Base-by-base conservation (phyloP, 2,113 vertebrate species). In the Aegithalos caudatus region DNA sequence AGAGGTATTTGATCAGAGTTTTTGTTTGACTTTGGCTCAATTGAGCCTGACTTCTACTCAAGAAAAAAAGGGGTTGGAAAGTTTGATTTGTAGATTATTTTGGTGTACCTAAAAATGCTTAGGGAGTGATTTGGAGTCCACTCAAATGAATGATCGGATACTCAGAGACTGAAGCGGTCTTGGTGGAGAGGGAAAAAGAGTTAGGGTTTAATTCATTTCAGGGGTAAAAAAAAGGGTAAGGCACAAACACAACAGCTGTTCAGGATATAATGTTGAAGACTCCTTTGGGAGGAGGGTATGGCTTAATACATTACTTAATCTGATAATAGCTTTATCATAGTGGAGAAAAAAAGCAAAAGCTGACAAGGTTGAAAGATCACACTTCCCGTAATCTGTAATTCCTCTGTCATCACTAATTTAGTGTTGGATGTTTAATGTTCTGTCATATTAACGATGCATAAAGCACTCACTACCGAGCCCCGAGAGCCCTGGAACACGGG, bases 181-280 rank as follows among this genome's bases (percentile, higher is more conserved):
- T 4, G 3, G 9, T 17, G 16, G 38, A 45, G 10, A 9, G 21
- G 7, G 3, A 5, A 5, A 23, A 27, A 5, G 9, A 21, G 23
- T 16, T 45, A 5, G 16, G 20, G 21, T 61, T 77, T 54, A 48
- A 66, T 15, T 50, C 10, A 25, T 56, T 86, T 69, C 14, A 53
- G 45, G 11, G 6, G 3, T n/a, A 8, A 29, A 38, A 53, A 44
- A 65, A 42, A 56, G 24, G 27, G 11, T 47, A 60, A 61, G 60
- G 21, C 22, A 58, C 1, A 8, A 83, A n/a, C 0, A 4, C 33
- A 40, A 17, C 6, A 10, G 45, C 56, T 69, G 12, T 35, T 70
- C 8, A 24, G 40, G 64, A 21, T 20, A 15, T 5, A 62, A 54
- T 48, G 35, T 5, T 48, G 42, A 90, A 62, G 11, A n/a, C 28